Evolutionary conservation across 1,140 invertebrate species (phyloP).

Genomic region (Macrobrachium rosenbergii): DNA sequence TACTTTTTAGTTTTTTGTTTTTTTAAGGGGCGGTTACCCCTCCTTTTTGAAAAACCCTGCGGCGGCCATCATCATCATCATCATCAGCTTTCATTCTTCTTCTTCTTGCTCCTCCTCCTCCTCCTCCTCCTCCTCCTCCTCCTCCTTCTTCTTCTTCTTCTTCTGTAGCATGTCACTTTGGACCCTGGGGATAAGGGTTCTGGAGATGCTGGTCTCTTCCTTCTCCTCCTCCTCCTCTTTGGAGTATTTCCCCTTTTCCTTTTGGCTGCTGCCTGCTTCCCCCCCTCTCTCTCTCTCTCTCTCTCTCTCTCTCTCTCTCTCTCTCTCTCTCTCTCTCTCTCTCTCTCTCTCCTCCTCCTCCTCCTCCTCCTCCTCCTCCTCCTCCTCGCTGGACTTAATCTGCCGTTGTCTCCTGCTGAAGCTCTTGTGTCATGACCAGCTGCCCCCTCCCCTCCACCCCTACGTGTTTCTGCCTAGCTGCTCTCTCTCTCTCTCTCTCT

Average conservation of each 20-base stretch:
- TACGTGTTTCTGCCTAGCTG: neutral
- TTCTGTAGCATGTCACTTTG: too few relatives aligned
- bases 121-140: too few relatives aligned
- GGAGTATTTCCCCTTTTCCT: neutral
- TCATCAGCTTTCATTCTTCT: too few relatives aligned
- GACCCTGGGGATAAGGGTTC: too few relatives aligned
- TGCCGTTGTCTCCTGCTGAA: neutral
- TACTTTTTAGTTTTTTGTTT: too few relatives aligned
- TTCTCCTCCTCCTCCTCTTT: neutral
- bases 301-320: slow-evolving; percentile 30
- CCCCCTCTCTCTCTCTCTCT: slow-evolving; percentile 11
- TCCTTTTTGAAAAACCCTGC: too few relatives aligned
- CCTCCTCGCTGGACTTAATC: neutral
- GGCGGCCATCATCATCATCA: too few relatives aligned
- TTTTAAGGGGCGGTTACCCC: too few relatives aligned
- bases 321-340: neutral
- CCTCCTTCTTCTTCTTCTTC: too few relatives aligned
- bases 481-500: neutral
- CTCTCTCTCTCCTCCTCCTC: neutral
- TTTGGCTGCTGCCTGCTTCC: neutral
- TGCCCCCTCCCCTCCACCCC: slow-evolving; percentile 5
- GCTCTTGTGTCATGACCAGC: neutral
- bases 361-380: too few relatives aligned
- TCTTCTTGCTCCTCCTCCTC: too few relatives aligned
- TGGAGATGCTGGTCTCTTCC: too few relatives aligned